Base-by-base conservation (phyloP, 2,113 vertebrate species). In the Oreochromis aureus region DNA sequence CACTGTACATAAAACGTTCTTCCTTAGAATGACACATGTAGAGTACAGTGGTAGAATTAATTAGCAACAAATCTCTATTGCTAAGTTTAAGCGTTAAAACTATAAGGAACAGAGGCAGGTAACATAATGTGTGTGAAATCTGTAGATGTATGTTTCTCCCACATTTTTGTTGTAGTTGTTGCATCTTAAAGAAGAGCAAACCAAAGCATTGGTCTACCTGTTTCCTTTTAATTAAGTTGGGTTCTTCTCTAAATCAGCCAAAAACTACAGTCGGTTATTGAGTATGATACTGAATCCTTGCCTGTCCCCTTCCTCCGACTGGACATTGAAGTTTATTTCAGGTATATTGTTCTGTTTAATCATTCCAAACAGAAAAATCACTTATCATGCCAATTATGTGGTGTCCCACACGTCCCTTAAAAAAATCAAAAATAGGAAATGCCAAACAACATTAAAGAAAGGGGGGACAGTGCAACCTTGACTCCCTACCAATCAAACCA, bases 281-380 rank as follows among this genome's bases (percentile, higher is more conserved):
- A 93, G 86, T 81, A 78, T 7, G 44, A 88, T 48, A 84, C 87
- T 73, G 85, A 87, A 92, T 85, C 89, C 81, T 83, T 87, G 80
- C 18, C 36, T 54, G 66, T 92, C 79, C 85, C 87, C 56, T 86
- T 91, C 83, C 79, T 90, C 61, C n/a, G 22, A 59, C 87, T 85
- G 84, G 89, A 92, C 89, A 86, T 81, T 84, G 87, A 93, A 93
- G 92, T 90, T 91, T 91, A 94, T 93, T 93, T 93, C 81, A 88
- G 86, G 92, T 87, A 91, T 95, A 94, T 95, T 93, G 91, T 95
- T 95, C 91, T 83, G 92, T 91, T 93, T 92, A 93, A 95, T 94
- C 82, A 87, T 91, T 89, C 89, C 89, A 95, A 94, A 92, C 89
- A 94, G 90, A 95, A 93, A 95, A 91, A 63, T 92, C 91, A 93